Conservation (phyloP, 53 echinoderm and acorn worm genomes). For the Holothuria scabra region DNA sequence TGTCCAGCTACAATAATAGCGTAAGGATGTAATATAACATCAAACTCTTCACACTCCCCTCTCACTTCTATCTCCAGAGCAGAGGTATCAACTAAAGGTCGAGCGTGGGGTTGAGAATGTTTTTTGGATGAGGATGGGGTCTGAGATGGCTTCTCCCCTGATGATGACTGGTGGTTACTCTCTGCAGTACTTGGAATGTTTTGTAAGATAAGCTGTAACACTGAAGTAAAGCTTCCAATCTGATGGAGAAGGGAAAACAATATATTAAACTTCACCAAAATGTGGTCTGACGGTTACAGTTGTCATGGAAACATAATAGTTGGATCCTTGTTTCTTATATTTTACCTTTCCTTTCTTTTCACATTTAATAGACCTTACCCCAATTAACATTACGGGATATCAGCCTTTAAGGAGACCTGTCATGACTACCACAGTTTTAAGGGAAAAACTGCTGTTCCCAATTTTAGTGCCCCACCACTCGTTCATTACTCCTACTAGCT, state of each 20-base stretch:
- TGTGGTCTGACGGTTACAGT: too few relatives aligned
- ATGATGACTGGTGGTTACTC: neutral
- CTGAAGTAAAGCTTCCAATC: conserved; percentile 65
- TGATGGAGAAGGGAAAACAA: conserved; percentile 5
- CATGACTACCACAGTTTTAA: too few relatives aligned
- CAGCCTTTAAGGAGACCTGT: too few relatives aligned
- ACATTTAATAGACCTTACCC: too few relatives aligned
- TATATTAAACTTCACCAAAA: too few relatives aligned
- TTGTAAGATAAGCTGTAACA: conserved; percentile 65
- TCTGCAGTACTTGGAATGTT: conserved; percentile 48
- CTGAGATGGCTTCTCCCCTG: neutral
- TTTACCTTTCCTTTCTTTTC: too few relatives aligned
- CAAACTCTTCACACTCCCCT: conserved; percentile 80
- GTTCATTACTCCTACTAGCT: too few relatives aligned
- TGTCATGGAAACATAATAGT: too few relatives aligned
- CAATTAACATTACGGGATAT: too few relatives aligned
- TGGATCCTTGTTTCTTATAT: too few relatives aligned
- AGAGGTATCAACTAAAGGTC: conserved; percentile 51
- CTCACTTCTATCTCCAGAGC: conserved; percentile 89
- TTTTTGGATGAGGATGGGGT: neutral
- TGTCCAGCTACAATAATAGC: conserved; percentile 88
- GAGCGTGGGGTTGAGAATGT: conserved; percentile 29
- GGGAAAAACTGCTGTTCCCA: too few relatives aligned
- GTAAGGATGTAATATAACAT: conserved; percentile 81
- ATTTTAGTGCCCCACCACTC: too few relatives aligned